Evolutionary conservation across 2,113 vertebrate species (phyloP), one percentile per base, ranked within the genome.

Genomic region (Scomber scombrus): DNA sequence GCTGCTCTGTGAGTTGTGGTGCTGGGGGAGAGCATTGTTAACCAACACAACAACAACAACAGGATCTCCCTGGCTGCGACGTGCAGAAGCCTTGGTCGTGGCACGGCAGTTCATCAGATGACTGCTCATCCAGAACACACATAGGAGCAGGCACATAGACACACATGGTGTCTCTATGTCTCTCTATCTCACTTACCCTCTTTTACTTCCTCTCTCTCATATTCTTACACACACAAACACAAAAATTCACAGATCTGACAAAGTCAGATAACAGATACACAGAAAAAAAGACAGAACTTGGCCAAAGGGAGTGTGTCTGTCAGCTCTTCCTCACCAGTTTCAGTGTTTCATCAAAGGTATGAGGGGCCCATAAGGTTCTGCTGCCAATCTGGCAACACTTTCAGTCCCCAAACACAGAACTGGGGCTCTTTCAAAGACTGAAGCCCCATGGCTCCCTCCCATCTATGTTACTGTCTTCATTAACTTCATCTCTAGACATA

Each of bases 1-100:
- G 92, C 90, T 55, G 86, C 91, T 75, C 62, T 58, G 86, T 94
- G 94, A 94, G 88, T 94, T 94, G 93, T 92, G 88, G 89, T 56
- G 86, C 77, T 54, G 43, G 81, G 77, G 84, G 84, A 85, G 84
- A 89, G 88, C 79, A 85, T 82, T 87, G 88, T 93, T 92, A 93
- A 93, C 90, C 90, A 93, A 84, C 87, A 87, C 84, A 86, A 85
- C 87, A 85, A 79, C 77, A 61, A 55, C 71, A 49, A 62, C 85
- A 72, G 80, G 60, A 79, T 85, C 77, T 86, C 84, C 56, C 75
- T 19, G 71, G 81, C 68, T 70, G 71, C 63, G 63, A 60, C 9
- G 74, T 71, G 71, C 81, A 56, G 70, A 67, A 82, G 72, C 66
- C 78, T 75, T 11, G 15, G 70, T 46, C 3, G 13, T 23, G 29